A percentile compares a stretch with the other conserved stretches of the same genome.
Evolutionary conservation across 2,113 vertebrate genomes (phyloP).

Genomic region (Gallinago undulata): DNA sequence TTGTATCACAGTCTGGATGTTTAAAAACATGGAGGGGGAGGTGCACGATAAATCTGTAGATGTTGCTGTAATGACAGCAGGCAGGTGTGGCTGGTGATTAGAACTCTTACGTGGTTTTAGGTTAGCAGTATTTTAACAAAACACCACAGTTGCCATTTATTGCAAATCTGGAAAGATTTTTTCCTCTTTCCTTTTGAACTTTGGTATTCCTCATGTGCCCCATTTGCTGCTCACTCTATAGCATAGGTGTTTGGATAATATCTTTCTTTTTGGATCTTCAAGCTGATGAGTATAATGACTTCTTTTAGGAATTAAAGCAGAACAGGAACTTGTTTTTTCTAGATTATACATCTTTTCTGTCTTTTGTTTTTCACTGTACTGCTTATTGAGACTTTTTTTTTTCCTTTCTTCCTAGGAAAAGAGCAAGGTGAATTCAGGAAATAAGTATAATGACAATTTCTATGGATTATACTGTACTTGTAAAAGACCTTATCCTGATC

Average conservation of each 20-base stretch:
- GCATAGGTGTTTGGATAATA: background rate
- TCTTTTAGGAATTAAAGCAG: background rate
- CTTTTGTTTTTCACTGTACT: background rate
- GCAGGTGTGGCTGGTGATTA: background rate
- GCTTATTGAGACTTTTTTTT: background rate
- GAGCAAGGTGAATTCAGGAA: slow-evolving; percentile 80
- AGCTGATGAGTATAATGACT: background rate
- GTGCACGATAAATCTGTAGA: background rate
- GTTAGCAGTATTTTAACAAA: background rate
- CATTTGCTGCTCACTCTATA: background rate
- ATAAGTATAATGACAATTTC: slow-evolving; percentile 94
- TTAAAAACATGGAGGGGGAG: background rate
- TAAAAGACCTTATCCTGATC: slow-evolving; percentile 92
- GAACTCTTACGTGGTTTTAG: rapidly evolving
- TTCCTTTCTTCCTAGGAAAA: slow-evolving; percentile 80
- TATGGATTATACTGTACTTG: slow-evolving; percentile 91
- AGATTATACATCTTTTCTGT: background rate
- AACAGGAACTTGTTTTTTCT: background rate
- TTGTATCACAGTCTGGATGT: background rate
- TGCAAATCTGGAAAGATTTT: background rate
- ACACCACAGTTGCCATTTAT: background rate
- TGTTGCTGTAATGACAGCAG: background rate
- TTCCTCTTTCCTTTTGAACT: background rate
- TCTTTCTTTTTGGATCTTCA: background rate
- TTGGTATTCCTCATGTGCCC: rapidly evolving